Evolutionary conservation across 2,113 vertebrate genomes (phyloP).

Genomic region (Heptranchias perlo): DNA sequence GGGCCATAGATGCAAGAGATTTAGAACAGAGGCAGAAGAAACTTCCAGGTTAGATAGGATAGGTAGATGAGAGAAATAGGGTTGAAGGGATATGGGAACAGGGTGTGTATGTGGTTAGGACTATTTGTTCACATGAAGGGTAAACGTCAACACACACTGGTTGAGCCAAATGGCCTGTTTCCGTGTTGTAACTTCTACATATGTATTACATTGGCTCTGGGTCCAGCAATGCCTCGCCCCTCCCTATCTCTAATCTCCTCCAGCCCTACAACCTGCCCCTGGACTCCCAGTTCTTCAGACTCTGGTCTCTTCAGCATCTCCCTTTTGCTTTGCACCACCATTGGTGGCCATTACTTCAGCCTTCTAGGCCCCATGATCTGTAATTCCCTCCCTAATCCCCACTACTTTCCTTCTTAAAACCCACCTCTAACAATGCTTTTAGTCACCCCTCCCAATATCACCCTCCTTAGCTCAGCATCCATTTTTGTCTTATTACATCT

Average conservation of each 20-base stretch:
- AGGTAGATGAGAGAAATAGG: not conserved
- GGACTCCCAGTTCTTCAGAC: not conserved
- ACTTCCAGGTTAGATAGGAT: not conserved
- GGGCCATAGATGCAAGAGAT: not conserved
- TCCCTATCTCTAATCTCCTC: not conserved
- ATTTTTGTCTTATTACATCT: too few species aligned
- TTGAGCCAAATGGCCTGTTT: not conserved
- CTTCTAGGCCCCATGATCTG: too few species aligned
- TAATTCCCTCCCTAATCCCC: too few species aligned
- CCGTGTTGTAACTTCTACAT: not conserved
- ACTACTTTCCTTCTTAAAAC: not conserved
- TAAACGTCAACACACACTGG: not conserved
- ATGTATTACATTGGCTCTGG: not conserved
- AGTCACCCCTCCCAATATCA: not conserved
- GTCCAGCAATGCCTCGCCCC: not conserved
- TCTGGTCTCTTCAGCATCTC: not conserved
- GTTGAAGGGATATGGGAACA: not conserved
- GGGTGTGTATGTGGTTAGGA: not conserved
- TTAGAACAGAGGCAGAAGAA: not conserved
- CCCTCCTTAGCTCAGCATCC: not conserved
- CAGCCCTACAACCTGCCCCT: not conserved
- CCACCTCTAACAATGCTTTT: not conserved
- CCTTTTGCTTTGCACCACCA: not conserved
- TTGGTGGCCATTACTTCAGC: too few species aligned
- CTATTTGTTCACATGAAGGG: not conserved